These are phyloP conservation scores for Etheostoma perlongum DNA, from an alignment of 2,797 vertebrate species.

Conservation along the genomic window DNA sequence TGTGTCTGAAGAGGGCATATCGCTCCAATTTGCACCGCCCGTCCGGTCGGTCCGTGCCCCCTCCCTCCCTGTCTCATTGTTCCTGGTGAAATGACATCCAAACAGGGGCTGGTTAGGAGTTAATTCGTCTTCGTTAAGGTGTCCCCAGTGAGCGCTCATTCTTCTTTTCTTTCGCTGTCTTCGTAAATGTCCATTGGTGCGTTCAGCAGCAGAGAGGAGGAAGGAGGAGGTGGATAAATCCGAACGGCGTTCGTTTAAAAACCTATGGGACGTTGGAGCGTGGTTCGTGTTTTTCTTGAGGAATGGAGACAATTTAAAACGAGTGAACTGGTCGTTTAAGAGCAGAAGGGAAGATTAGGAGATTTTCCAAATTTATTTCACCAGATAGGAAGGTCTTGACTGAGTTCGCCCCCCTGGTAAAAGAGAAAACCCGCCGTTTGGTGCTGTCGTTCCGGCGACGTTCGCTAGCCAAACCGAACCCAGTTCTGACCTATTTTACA, in stretches of 20 bases:
- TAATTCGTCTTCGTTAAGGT: not conserved
- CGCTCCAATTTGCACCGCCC: conserved; percentile 35
- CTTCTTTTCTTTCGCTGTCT: not conserved
- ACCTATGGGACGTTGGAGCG: not conserved
- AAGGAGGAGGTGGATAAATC: conserved; percentile 1
- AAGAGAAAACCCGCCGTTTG: not conserved
- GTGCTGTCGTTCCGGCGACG: not conserved
- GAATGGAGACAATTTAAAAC: not conserved
- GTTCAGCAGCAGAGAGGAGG: conserved; percentile 15
- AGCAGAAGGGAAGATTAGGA: not conserved
- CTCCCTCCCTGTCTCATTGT: conserved; percentile 20
- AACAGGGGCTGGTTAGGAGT: not conserved
- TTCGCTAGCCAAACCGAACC: not conserved
- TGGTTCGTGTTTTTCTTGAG: not conserved
- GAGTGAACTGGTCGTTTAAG: not conserved
- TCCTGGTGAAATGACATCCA: not conserved
- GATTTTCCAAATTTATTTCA: not conserved
- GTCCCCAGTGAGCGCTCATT: not conserved
- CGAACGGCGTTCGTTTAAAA: conserved; percentile 23
- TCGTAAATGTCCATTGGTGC: conserved; percentile 20
- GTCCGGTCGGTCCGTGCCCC: conserved; percentile 15
- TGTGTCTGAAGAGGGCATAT: conserved; percentile 79
- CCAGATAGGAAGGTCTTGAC: not conserved
- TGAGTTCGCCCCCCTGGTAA: conserved; percentile 5
- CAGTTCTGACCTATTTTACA: not conserved